Conservation (phyloP, 2,113 vertebrate genomes). For the Gallinago media region DNA sequence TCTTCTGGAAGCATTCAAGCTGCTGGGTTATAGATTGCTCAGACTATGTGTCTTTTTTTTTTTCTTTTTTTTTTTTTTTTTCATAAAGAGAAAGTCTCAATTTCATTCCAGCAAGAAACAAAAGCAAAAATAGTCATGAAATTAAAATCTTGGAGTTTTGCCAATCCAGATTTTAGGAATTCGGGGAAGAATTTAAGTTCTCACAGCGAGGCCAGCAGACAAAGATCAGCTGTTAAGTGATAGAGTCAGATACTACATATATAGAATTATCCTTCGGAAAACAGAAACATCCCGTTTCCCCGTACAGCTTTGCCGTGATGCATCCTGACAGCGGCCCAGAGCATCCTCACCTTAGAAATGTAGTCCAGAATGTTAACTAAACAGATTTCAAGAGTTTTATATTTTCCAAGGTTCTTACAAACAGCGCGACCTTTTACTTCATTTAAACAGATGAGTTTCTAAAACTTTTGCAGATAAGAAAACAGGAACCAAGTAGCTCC, state of each 20-base stretch:
- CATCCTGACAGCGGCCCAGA: conserved; percentile 24
- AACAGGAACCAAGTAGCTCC: not conserved
- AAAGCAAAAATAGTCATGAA: not conserved
- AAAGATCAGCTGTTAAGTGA: conserved; percentile 9
- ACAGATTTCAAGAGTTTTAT: not conserved
- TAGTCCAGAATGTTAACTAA: not conserved
- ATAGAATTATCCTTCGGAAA: not conserved
- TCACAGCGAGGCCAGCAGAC: conserved; percentile 24
- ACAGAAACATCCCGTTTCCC: not conserved
- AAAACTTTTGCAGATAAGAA: not conserved
- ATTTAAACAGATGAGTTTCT: not conserved
- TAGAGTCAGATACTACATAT: conserved; percentile 1
- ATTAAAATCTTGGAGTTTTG: not conserved
- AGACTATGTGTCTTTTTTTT: not conserved
- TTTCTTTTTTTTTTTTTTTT: no score
- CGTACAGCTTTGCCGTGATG: not conserved
- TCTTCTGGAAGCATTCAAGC: not conserved
- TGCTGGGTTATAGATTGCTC: not conserved
- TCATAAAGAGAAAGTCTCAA: not conserved
- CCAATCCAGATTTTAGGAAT: not conserved
- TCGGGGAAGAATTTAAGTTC: not conserved
- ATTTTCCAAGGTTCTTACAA: not conserved
- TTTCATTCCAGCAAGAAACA: not conserved
- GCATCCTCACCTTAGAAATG: not conserved
- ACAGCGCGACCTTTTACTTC: not conserved